phyloP scores from a whole-genome alignment of 2,797 vertebrate species.

The Caiman crocodilus region DNA sequence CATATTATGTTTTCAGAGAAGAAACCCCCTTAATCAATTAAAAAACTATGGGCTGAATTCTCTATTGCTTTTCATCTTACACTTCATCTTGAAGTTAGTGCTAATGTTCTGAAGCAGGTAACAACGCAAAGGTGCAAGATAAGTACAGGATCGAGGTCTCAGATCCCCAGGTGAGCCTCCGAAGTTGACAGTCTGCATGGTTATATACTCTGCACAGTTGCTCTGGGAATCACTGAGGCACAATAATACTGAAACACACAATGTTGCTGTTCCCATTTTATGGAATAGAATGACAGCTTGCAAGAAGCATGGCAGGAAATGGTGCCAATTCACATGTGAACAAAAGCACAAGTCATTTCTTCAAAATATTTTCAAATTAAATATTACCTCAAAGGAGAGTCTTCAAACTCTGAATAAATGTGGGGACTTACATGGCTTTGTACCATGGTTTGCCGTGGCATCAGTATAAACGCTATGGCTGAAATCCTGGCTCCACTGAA shows the following conservation, averaged over 20 bases:
- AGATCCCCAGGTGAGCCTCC: background rate
- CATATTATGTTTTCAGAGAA: background rate
- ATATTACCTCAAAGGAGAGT: background rate
- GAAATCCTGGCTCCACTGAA: background rate
- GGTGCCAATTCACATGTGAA: background rate
- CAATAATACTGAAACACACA: accelerated
- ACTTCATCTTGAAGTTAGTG: background rate
- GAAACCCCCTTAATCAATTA: background rate
- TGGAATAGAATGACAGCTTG: background rate
- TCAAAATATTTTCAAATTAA: background rate
- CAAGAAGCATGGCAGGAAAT: background rate
- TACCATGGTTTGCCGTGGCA: background rate
- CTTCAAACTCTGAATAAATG: background rate
- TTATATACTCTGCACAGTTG: background rate
- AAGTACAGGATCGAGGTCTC: background rate
- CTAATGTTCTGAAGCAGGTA: background rate
- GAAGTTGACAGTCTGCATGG: background rate
- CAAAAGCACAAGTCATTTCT: background rate
- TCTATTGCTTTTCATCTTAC: background rate
- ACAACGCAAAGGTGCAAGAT: background rate
- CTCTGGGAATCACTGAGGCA: background rate
- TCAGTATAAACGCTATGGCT: background rate
- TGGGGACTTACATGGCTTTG: background rate
- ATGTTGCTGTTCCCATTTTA: background rate
- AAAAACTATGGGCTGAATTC: background rate